Evolutionary conservation across 2,797 vertebrate genomes (phyloP), one percentile per base, ranked within the genome.

Genomic region (Emydoidea blandingii): DNA sequence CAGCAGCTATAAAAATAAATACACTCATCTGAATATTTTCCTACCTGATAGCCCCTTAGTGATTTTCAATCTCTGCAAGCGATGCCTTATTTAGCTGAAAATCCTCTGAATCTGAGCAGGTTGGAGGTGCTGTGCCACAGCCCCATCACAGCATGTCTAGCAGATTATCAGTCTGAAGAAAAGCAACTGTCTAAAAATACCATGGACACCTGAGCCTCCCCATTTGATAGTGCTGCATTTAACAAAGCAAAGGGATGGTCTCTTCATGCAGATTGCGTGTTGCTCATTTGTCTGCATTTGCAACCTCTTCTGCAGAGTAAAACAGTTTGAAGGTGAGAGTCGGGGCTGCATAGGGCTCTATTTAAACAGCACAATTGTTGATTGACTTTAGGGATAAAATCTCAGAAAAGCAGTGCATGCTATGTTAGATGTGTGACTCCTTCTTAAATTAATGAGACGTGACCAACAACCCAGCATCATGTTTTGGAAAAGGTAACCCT

Each of bases 21-120:
- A 65, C 21, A 37, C 19, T 85, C 65, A 19, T 21, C 83, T 76
- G 27, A 89, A 41, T 16, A 27, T 88, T 85, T 88, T 53, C 62
- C 62, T 83, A 41, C 18, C n/a, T 94, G n/a, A 3, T 49, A 83
- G 86, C 84, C 87, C 87, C 52, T 79, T 27, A 49, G 90, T 85
- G 90, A 92, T 90, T 95, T 97, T 91, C 91, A 91, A 85, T 65
- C 79, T 89, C 85, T 85, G 91, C n/a, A 68, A 96, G 81, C 3
- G 16, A 65, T 41, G 50, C 76, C 92, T 89, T 95, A 84, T 94
- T 91, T 90, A 93, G 59, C 62, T 53, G 49, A 41, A 72, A 81
- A 37, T 57, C n/a, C 59, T 81, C 88, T 88, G 87, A 12, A 56
- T 87, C 74, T 31, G 49, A 85, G 81, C 80, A 52, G 57, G 53